Base-by-base conservation (phyloP, 2,888 invertebrate species). In the Noctua janthina region DNA sequence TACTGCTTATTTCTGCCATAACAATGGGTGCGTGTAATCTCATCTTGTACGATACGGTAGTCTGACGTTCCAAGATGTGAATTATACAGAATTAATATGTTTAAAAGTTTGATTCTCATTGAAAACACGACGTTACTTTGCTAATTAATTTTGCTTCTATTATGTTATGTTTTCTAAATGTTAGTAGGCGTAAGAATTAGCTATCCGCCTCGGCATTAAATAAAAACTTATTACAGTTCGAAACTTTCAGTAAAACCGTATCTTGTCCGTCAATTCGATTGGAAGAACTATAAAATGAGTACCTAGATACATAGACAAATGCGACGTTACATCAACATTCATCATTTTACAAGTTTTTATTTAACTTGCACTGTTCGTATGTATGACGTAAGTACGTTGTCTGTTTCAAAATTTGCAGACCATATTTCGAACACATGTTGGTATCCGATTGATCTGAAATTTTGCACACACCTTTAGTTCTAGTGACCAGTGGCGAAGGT, bases 1-100 rank as follows among this genome's bases (percentile, higher is more conserved):
- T 90, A 83, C 87, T 88, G 81, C 2, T 6, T 64, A 0, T 79
- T 4, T 2, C 23, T 54, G 15, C 15, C 39, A 2, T 20, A 20
- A 49, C 17, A 67, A 68, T 56, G 13, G 76, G 75, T 86, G 80
- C 85, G 81, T 88, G 85, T 90, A 90, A 90, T 90, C 85, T 90
- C 86, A 88, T 89, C 78, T 86, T 62, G 73, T 75, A 82, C 64
- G 77, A 81, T 76, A 74, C 75, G 68, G 59, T 81, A 79, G 77
- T 82, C 69, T 83, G 81, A 77, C 67, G 82, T 76, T 81, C 71
- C 79, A 72, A 74, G 74, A 86, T 68, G 74, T 77, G 80, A 89
- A 84, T 84, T 88, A 78, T 84, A 81, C 66, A 76, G 68, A 86
- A 86, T 89, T 82, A 88, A 88, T 82, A 86, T 74, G 81, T 83